phyloP scores from a whole-genome alignment of 37 sponge, comb jelly and placozoan species.

The Agelas oroides region DNA sequence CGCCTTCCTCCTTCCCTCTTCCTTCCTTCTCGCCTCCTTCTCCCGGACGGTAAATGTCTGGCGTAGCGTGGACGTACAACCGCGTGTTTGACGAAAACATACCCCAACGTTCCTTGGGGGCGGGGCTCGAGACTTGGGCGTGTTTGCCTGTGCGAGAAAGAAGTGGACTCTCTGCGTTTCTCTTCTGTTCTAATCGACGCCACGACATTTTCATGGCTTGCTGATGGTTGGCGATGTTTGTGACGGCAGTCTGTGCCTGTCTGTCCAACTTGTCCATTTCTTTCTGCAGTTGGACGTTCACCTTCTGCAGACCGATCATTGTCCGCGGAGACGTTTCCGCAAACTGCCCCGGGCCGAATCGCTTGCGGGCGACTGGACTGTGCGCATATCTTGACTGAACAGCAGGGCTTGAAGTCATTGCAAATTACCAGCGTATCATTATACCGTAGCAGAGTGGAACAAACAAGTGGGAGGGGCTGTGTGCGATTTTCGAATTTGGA shows the following conservation, averaged over 20 bases:
- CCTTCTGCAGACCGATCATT: slow-evolving; percentile 39
- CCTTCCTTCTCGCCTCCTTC: no score
- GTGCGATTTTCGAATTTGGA: no score
- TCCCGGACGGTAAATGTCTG: slow-evolving; percentile 27
- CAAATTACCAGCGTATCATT: no score
- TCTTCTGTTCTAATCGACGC: slow-evolving; percentile 45
- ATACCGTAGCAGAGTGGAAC: no score
- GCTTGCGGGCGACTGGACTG: no score
- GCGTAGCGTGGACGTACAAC: slow-evolving; percentile 39
- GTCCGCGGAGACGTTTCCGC: slow-evolving; percentile 31
- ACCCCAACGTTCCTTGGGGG: not conserved
- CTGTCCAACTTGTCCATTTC: slow-evolving; percentile 60
- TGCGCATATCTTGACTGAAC: no score
- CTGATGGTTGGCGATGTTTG: slow-evolving; percentile 66
- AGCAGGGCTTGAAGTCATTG: no score
- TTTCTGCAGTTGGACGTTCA: slow-evolving; percentile 44
- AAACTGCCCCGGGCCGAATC: not conserved
- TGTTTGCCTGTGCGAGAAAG: not conserved
- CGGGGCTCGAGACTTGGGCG: not conserved
- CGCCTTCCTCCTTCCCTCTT: no score
- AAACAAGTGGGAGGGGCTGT: no score
- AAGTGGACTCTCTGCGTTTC: slow-evolving; percentile 19
- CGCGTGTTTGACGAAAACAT: slow-evolving; percentile 40
- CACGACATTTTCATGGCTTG: slow-evolving; percentile 72
- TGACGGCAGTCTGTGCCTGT: slow-evolving; percentile 54